Evolutionary conservation across 2,888 invertebrate species (phyloP).

Genomic region (Stomorhina lunata): DNA sequence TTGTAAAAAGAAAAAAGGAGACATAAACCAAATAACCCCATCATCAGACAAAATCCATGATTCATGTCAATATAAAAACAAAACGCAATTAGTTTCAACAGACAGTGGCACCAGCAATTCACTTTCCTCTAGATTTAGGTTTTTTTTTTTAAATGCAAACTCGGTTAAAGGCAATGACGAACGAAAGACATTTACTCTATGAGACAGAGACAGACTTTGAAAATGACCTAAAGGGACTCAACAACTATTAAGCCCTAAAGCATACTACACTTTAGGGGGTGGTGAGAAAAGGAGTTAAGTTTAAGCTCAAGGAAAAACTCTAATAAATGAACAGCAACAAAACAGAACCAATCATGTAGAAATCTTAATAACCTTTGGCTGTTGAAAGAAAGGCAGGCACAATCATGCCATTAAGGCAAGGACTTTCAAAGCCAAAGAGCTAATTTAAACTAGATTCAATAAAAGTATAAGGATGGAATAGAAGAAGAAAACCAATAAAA

Average conservation of each 20-base stretch:
- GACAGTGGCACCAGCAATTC: conserved; percentile 42
- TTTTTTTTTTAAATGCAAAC: no score
- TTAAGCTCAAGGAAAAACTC: not conserved
- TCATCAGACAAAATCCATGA: conserved; percentile 47
- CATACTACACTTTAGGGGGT: no score
- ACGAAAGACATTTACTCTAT: not conserved
- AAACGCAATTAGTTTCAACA: conserved; percentile 43
- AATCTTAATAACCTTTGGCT: conserved; percentile 14
- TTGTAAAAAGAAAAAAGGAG: not conserved
- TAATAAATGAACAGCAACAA: conserved; percentile 36
- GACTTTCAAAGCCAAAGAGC: not conserved
- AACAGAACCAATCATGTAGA: conserved; percentile 20
- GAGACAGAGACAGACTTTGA: not conserved
- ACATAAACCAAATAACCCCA: not conserved
- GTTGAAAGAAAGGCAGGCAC: conserved; percentile 4
- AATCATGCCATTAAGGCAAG: not conserved
- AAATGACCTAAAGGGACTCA: conserved; percentile 5
- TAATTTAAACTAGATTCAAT: not conserved
- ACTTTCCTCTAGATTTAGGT: not conserved
- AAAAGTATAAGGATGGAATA: no score
- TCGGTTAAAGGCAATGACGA: no score
- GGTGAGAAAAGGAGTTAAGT: not conserved
- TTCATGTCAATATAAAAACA: conserved; percentile 31
- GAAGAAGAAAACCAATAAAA: not conserved
- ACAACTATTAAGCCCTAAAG: conserved; percentile 22